A percentile compares a stretch with the other conserved stretches of the same genome.
Evolutionary conservation across 2,888 invertebrate species (phyloP).

Genomic region (Chironomus riparius): DNA sequence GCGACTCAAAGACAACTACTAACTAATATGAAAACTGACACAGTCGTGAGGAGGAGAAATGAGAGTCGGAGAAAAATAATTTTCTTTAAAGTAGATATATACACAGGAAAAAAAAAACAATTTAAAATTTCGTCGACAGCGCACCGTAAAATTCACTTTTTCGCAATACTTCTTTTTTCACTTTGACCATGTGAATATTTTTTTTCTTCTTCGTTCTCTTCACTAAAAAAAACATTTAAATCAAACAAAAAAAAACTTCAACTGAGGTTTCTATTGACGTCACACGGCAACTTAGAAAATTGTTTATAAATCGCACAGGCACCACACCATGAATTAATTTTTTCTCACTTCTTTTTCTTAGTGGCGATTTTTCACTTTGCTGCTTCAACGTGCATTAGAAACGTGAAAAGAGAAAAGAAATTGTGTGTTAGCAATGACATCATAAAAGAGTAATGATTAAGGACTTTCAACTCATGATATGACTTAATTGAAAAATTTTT

Average conservation of each 20-base stretch:
- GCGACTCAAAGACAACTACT: not conserved
- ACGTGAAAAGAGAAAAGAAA: too few relatives aligned
- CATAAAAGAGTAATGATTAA: not conserved
- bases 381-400: too few relatives aligned
- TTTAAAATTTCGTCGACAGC: not conserved
- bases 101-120: not conserved
- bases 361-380: not conserved
- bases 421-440: not conserved
- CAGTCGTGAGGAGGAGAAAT: not conserved
- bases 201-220: not conserved
- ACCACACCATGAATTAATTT: not conserved
- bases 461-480: not conserved
- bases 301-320: not conserved
- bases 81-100: not conserved
- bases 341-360: not conserved
- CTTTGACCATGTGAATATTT: not conserved
- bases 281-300: not conserved
- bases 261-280: not conserved
- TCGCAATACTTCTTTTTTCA: not conserved
- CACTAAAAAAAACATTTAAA: not conserved
- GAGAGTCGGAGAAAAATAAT: not conserved
- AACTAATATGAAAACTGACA: not conserved
- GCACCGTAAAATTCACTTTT: constrained; percentile 3
- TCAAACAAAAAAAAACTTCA: not conserved
- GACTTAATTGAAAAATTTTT: too few relatives aligned